Conservation (phyloP, 2,797 vertebrate genomes). For the Centroberyx gerrardi region DNA sequence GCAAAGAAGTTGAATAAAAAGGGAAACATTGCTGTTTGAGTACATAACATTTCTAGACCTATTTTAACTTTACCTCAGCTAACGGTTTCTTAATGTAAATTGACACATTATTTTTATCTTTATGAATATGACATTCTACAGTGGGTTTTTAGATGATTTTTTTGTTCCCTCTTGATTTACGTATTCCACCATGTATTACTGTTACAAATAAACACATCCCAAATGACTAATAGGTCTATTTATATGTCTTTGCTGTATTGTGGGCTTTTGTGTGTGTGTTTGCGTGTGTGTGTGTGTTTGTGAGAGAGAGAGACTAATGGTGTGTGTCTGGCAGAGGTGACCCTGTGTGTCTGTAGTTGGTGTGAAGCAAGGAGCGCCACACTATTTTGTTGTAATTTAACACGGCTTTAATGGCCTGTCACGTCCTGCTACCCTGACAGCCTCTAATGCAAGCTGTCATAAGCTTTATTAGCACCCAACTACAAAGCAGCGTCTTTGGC, state of each 20-base stretch:
- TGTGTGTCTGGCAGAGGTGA: slow-evolving; percentile 69
- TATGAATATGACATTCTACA: slow-evolving; percentile 92
- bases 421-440: slow-evolving; percentile 51
- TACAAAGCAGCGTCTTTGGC: slow-evolving; percentile 28
- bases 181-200: slow-evolving; percentile 97
- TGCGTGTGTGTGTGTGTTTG: neutral
- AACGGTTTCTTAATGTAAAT: slow-evolving; percentile 95
- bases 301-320: slow-evolving; percentile 59
- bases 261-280: slow-evolving; percentile 40
- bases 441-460: slow-evolving; percentile 64
- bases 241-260: slow-evolving; percentile 27
- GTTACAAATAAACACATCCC: slow-evolving; percentile 98
- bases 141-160: slow-evolving; percentile 92
- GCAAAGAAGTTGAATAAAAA: slow-evolving; percentile 75
- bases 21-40: slow-evolving; percentile 89
- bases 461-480: slow-evolving; percentile 64
- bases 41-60: slow-evolving; percentile 94
- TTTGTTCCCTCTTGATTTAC: slow-evolving; percentile 92
- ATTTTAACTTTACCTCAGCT: slow-evolving; percentile 99
- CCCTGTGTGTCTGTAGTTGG: slow-evolving; percentile 54
- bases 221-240: slow-evolving; percentile 79
- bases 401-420: slow-evolving; percentile 72
- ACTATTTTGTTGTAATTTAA: slow-evolving; percentile 69
- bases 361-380: slow-evolving; percentile 46
- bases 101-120: slow-evolving; percentile 98